Conservation (phyloP, 2,888 invertebrate species). For the Malthinus seriepunctatus region DNA sequence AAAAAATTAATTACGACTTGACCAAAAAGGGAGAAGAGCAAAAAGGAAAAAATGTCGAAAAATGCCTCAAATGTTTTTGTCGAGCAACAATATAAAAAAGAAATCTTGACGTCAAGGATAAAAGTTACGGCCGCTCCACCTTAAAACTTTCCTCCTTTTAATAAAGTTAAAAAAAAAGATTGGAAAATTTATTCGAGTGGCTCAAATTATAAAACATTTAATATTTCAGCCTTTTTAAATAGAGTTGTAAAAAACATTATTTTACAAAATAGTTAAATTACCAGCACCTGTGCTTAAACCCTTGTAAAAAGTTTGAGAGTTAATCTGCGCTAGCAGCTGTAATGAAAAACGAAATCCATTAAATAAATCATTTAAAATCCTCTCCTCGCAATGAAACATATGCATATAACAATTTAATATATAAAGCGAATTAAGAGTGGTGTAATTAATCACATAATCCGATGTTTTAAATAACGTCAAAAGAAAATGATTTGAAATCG, state of each 20-base stretch:
- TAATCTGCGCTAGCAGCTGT: constrained; percentile 37
- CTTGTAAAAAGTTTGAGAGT: constrained; percentile 26
- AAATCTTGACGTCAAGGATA: background rate
- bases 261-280: constrained; percentile 22
- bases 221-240: background rate
- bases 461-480: constrained; percentile 49
- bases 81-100: too few species aligned
- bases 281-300: constrained; percentile 25
- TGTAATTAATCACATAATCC: constrained; percentile 40
- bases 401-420: constrained; percentile 36
- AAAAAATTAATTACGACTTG: too few species aligned
- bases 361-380: constrained; percentile 41
- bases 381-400: constrained; percentile 34
- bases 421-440: constrained; percentile 38
- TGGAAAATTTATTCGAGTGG: too few species aligned
- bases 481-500: constrained; percentile 48
- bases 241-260: constrained; percentile 11
- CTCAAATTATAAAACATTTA: too few species aligned
- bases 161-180: too few species aligned
- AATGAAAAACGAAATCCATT: constrained; percentile 40
- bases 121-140: background rate
- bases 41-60: too few species aligned
- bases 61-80: too few species aligned
- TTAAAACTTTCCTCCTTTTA: too few species aligned
- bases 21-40: too few species aligned